These are phyloP conservation scores for Neodiprion fabricii DNA, from an alignment of 1,140 invertebrate species.

Conservation along the genomic window DNA sequence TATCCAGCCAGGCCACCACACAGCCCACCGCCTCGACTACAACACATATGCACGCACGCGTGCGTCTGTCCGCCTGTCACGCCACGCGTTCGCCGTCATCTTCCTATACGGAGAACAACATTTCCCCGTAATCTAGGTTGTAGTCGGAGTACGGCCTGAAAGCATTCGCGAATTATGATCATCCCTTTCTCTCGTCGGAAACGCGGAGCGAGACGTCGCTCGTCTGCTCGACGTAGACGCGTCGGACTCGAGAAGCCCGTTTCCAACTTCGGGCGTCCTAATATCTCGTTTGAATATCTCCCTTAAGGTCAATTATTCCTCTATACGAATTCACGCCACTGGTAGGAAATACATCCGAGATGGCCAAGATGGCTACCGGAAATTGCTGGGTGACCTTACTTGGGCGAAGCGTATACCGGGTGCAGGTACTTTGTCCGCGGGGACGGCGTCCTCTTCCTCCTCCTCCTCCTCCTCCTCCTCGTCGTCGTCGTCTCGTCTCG, in stretches of 20 bases:
- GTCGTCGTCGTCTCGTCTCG: background rate
- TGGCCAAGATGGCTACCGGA: constrained; percentile 57
- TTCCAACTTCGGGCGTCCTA: background rate
- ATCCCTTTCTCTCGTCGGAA: background rate
- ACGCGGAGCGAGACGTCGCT: background rate
- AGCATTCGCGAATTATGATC: background rate
- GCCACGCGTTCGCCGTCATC: too few relatives aligned
- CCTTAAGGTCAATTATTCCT: constrained; percentile 33
- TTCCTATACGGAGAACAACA: too few relatives aligned
- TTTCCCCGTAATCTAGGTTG: too few relatives aligned
- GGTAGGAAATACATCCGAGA: constrained; percentile 45
- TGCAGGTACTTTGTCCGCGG: background rate
- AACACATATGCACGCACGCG: too few relatives aligned
- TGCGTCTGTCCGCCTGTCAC: too few relatives aligned
- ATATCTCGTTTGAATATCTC: background rate
- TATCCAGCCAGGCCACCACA: background rate
- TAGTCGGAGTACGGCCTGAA: too few relatives aligned
- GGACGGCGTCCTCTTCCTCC: too few relatives aligned
- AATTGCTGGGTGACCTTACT: constrained; percentile 61
- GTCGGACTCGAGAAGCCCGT: background rate
- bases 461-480: background rate
- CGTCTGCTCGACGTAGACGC: background rate
- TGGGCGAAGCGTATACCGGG: constrained; percentile 28
- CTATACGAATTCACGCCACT: constrained; percentile 37
- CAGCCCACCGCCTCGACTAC: background rate